Conservation (phyloP, 2,113 vertebrate genomes). For the Otolemur garnettii region DNA sequence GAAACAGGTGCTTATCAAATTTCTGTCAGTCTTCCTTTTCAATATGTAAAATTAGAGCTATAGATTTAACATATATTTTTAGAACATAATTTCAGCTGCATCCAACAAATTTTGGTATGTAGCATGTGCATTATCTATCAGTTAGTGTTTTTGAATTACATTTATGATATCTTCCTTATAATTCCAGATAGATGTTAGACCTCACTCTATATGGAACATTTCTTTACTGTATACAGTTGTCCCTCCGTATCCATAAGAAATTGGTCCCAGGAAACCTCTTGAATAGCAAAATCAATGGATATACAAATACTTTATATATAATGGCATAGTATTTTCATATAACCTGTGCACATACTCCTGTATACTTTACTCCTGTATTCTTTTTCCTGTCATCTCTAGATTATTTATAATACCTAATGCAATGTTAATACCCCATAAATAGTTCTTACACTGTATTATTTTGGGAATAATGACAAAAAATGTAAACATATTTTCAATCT, state of each 20-base stretch:
- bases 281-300: neutral
- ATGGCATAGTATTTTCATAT: neutral
- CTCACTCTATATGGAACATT: neutral
- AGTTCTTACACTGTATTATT: neutral
- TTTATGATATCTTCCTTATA: neutral
- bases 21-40: neutral
- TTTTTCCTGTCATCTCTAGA: neutral
- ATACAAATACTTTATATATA: neutral
- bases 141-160: neutral
- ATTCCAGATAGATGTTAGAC: neutral
- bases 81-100: neutral
- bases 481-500: neutral
- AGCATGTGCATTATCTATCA: neutral
- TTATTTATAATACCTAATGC: neutral
- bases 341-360: neutral
- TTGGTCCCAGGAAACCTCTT: neutral
- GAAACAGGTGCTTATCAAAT: neutral
- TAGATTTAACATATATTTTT: neutral
- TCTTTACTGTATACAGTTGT: neutral
- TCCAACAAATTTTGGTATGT: neutral
- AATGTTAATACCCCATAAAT: neutral
- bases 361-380: neutral
- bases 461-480: neutral
- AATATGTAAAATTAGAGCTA: neutral
- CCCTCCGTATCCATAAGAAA: neutral